A percentile compares a stretch with the other conserved stretches of the same genome.
phyloP scores from a whole-genome alignment of 2,797 vertebrate species.

The Crocidura indochinensis region DNA sequence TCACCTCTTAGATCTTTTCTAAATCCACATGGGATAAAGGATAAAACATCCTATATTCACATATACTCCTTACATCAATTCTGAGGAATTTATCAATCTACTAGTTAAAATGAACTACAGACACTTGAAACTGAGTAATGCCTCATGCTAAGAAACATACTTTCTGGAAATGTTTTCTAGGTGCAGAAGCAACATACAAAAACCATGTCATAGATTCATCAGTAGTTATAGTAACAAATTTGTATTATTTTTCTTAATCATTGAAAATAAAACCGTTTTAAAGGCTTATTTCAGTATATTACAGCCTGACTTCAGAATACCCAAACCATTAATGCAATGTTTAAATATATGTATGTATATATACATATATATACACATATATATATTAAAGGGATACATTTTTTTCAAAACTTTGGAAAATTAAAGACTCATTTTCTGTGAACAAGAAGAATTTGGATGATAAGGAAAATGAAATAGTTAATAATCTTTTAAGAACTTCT shows the following conservation, averaged over 20 bases:
- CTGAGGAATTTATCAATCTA: background rate
- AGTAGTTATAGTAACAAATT: background rate
- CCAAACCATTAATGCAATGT: too few relatives aligned
- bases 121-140: too few relatives aligned
- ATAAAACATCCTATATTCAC: background rate
- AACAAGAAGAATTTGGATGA: background rate
- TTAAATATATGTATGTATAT: too few relatives aligned
- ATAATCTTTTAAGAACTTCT: background rate
- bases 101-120: too few relatives aligned
- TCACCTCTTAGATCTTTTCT: background rate
- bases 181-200: background rate
- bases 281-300: background rate
- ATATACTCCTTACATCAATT: background rate
- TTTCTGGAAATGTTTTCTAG: background rate
- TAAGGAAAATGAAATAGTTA: background rate
- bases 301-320: slow-evolving; percentile 5
- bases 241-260: background rate
- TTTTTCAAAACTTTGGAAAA: background rate
- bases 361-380: too few relatives aligned
- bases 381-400: background rate
- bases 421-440: background rate
- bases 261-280: background rate
- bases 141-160: background rate
- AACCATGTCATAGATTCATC: background rate
- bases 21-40: background rate